These are phyloP conservation scores for Monochamus saltuarius DNA, from an alignment of 1,140 invertebrate species.

Conservation along the genomic window DNA sequence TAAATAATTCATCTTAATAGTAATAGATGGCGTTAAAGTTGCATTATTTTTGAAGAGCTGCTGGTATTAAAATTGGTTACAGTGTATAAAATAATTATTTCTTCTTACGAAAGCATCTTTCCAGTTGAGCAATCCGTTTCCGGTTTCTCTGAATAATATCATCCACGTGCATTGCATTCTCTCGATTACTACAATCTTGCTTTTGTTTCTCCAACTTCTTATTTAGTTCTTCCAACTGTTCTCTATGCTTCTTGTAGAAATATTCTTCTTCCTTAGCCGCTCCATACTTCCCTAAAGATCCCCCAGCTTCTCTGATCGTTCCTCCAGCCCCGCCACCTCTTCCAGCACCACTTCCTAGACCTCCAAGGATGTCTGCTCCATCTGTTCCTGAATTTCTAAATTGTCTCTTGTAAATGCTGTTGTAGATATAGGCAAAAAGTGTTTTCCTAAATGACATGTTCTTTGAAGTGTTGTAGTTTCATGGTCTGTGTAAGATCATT, in stretches of 20 bases:
- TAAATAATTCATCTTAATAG: too few relatives aligned
- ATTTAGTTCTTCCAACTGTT: conserved; percentile 9
- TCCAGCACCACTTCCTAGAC: not conserved
- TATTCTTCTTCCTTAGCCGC: conserved; percentile 20
- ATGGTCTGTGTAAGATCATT: too few relatives aligned
- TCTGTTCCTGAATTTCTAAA: not conserved
- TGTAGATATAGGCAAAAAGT: not conserved
- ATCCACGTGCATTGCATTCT: not conserved
- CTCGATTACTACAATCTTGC: not conserved
- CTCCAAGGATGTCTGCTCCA: not conserved
- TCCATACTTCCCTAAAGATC: conserved; percentile 6
- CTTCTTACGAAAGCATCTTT: not conserved
- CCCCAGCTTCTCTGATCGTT: not conserved
- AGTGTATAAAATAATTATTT: not conserved
- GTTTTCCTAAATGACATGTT: not conserved
- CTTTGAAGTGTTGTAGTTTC: too few relatives aligned
- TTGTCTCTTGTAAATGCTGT: not conserved
- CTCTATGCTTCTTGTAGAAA: conserved; percentile 12
- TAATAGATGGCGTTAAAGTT: too few relatives aligned
- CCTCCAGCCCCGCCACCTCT: not conserved
- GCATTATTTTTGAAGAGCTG: too few relatives aligned
- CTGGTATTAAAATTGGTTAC: too few relatives aligned
- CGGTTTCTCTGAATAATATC: conserved; percentile 9
- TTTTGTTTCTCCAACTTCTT: not conserved
- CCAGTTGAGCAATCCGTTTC: not conserved